These are phyloP conservation scores for Papilio aristodemus DNA, from an alignment of 1,140 invertebrate species.

Conservation along the genomic window DNA sequence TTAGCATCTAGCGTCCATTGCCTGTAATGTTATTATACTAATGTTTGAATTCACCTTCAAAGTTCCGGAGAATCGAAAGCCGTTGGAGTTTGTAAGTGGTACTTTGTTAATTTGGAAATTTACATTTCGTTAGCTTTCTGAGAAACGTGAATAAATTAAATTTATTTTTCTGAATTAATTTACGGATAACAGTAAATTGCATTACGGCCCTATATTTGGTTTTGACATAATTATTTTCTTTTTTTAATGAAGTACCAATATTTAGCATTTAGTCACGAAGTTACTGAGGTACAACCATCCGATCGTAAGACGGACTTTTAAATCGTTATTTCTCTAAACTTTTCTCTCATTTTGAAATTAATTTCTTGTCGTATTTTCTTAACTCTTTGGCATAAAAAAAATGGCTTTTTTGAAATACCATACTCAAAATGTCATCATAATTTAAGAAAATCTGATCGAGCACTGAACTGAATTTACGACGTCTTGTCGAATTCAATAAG, in stretches of 20 bases:
- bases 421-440: constrained; percentile 41
- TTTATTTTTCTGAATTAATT: constrained; percentile 18
- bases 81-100: constrained; percentile 30
- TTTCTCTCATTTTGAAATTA: no score
- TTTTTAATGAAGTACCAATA: no score
- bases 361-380: not conserved
- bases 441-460: constrained; percentile 23
- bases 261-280: no score
- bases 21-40: constrained; percentile 37
- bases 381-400: not conserved
- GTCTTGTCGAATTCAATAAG: constrained; percentile 29
- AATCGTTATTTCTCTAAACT: no score
- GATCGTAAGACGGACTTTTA: no score
- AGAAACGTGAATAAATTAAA: not conserved
- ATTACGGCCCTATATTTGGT: not conserved
- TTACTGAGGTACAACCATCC: no score
- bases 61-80: constrained; percentile 29
- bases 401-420: constrained; percentile 4
- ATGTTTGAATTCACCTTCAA: constrained; percentile 33
- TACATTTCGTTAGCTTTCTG: constrained; percentile 12
- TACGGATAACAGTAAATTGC: not conserved
- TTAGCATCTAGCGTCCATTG: constrained; percentile 34
- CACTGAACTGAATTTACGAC: constrained; percentile 23
- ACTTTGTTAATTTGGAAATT: constrained; percentile 30
- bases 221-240: no score